Base-by-base conservation (phyloP, 2,888 invertebrate species). In the Apamea monoglypha region DNA sequence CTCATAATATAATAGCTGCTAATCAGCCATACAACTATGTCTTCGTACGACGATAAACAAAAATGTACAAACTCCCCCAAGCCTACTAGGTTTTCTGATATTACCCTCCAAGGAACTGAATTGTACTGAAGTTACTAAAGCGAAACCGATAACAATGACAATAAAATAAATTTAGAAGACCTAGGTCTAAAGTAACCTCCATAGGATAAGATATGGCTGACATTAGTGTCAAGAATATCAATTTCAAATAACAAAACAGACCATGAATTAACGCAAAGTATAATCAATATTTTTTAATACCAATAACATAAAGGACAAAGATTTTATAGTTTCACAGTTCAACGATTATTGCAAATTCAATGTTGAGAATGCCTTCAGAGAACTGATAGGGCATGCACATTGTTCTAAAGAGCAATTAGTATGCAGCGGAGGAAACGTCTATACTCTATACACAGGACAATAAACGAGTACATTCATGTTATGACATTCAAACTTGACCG, bases 401-500 rank as follows among this genome's bases (percentile, higher is more conserved):
- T 92, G 92, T 94, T 91, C 89, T 78, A 78, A 74, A 82, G 73
- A 81, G 78, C 86, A 87, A 94, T 96, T 94, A 94, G 94, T 95
- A 95, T 95, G 91, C 95, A 79, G 78, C 80, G 74, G 86, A 86
- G 90, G 83, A 88, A 85, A 83, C 86, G 90, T 91, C 89, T 88
- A 84, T 81, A 87, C 44, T 91, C 90, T 89, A 83, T 78, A 87
- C 85, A 89, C 88, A 84, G 87, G 77, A 91, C 90, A 91, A 85
- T 88, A 88, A 72, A 80, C 80, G 75, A 29, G 70, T 66, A 84
- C 69, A 86, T 53, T 86, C 81, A 85, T 89, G 86, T 90, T 90
- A 90, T 94, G 95, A 94, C 95, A 95, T 94, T 95, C 94, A 95
- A 91, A 93, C 91, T 94, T 95, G 96, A 94, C 96, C 96, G 96